Conservation (phyloP, 2,113 vertebrate species). For the Tetrao urogallus region DNA sequence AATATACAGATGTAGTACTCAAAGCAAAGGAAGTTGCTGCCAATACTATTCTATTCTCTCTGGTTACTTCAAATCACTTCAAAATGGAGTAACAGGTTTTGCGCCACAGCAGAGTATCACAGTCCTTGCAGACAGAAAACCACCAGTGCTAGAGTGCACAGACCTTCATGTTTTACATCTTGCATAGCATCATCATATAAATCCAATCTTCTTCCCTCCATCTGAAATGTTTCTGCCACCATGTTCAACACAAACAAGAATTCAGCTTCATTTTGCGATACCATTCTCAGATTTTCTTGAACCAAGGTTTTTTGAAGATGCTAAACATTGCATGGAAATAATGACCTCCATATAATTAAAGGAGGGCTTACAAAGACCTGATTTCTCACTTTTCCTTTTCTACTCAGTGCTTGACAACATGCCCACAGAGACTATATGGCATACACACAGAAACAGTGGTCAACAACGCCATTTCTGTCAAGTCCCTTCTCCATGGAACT, state of each 20-base stretch:
- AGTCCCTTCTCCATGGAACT: not conserved
- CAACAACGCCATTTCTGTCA: not conserved
- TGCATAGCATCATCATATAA: not conserved
- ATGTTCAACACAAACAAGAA: not conserved
- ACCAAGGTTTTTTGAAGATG: not conserved
- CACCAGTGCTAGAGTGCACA: not conserved
- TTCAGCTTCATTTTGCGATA: not conserved
- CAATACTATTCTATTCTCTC: not conserved
- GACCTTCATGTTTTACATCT: not conserved
- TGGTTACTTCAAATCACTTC: not conserved
- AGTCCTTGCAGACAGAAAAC: not conserved
- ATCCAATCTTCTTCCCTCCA: not conserved
- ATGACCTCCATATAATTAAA: not conserved
- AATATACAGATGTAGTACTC: not conserved
- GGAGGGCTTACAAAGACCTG: not conserved
- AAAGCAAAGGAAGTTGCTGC: conserved; percentile 34
- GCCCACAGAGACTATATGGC: not conserved
- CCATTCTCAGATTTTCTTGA: not conserved
- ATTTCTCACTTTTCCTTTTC: not conserved
- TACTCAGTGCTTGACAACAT: not conserved
- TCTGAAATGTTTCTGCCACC: not conserved
- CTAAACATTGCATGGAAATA: not conserved
- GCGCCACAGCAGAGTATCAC: not conserved
- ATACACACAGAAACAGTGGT: not conserved
- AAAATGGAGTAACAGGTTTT: conserved; percentile 9